Evolutionary conservation across 2,113 vertebrate genomes (phyloP), one percentile per base, ranked within the genome.

Genomic region (Datnioides undecimradiatus): DNA sequence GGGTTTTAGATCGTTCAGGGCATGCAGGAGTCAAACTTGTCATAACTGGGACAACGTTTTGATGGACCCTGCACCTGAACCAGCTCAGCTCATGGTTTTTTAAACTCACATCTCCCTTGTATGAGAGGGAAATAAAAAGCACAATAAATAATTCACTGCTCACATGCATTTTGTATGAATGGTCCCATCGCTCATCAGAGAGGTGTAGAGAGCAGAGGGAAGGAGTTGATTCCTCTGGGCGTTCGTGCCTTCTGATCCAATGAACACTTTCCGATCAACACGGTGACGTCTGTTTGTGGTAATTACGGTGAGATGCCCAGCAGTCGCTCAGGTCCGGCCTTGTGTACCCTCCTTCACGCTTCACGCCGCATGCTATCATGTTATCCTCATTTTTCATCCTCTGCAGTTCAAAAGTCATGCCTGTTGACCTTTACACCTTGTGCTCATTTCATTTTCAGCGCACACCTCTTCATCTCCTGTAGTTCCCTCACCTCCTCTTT

Each of bases 131-230:
- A 87, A 88, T 81, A 82, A 91, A 93, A 91, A 89, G 89, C 72
- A 54, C 11, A 0, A 77, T 93, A 8, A 93, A 94, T 93, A 90
- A 93, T 95, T 93, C 87, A 94, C 58, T 7, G 51, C 57, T 74
- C 67, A 8, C 86, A 91, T 93, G 67, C 79, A 94, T 92, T 92
- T 91, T 91, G 65, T 60, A 90, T 90, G 89, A 89, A 77, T 3
- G 45, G 52, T 67, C 79, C 76, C 87, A 73, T 88, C 70, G 73
- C 55, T 89, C 83, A 84, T 80, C 85, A 54, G 52, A 65, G 79
- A 72, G 75, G 59, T 64, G 69, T 25, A 17, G 55, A 49, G 55
- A 60, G 68, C 66, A 40, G 60, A 41, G 38, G 45, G 10, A 41
- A 27, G 6, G 49, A 2, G 75, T 29, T 2, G 54, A 71, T 77